Evolutionary conservation across 92 coral and sea anemone genomes (phyloP), one percentile per base, ranked within the genome.

Genomic region (Heteractis magnifica): DNA sequence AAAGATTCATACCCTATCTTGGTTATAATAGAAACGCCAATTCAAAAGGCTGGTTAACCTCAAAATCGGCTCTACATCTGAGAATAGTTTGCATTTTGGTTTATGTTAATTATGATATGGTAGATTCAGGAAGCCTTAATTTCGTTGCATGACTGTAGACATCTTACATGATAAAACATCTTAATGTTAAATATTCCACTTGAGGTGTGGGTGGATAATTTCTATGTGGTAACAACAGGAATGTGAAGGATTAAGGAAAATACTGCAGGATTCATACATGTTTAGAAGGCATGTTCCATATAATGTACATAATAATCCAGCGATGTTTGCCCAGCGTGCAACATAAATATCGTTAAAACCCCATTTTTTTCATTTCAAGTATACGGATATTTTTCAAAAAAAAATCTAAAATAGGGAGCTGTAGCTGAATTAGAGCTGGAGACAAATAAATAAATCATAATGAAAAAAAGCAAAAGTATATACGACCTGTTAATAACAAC

Each of bases 361-460:
- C 49, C 16, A 50, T 50, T 51, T 56, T 14, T 34, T 8, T 16
- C 10, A 56, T 59, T 34, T 56, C 14, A 52, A 41, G 12, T 4
- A 9, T 21, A 15, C 23, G 4, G 12, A 51, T 20, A 49, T 68
- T 74, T 48, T 41, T 18, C 7, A 62, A 49, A 51, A 19, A 80
- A 65, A 19, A 70, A 62, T 8, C 11, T 70, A 51, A 71, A 81
- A 71, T 81, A 81, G 73, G 77, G 56, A 51, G 65, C 75, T 56
- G 56, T 49, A 81, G 10, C 65, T 70, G 55, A 81, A 81, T 81
- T 71, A 71, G 62, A 79, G 55, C 55, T 55, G 56, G 48, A 49
- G 83, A 4, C 74, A 44, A 81, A 81, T 81, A 50, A 81, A 81
- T 81, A 50, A 81, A 81, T 81, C 34, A 81, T 81, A 81, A 81